These are phyloP conservation scores for Chondrilla cf. caribensis DNA, from an alignment of 37 sponge, comb jelly and placozoan species.

Conservation along the genomic window DNA sequence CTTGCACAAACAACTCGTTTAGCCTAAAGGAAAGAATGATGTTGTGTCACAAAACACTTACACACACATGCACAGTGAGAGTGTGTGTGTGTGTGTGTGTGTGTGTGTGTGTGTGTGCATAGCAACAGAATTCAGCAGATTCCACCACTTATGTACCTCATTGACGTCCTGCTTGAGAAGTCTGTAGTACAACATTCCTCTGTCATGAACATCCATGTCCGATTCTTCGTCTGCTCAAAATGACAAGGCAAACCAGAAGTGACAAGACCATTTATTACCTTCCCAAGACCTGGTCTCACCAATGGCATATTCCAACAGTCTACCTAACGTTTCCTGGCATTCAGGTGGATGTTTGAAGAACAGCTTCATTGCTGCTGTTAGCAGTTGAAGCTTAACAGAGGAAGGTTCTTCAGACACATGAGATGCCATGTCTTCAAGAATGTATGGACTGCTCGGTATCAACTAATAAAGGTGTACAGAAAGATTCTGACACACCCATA, in stretches of 20 bases:
- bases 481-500: not conserved
- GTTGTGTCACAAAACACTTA: no score
- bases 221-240: constrained; percentile 84
- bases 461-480: constrained; percentile 20
- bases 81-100: no score
- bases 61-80: no score
- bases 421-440: constrained; percentile 72
- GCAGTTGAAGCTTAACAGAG: constrained; percentile 79
- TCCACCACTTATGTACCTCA: no score
- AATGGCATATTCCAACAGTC: constrained; percentile 75
- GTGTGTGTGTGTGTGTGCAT: no score
- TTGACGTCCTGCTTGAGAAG: constrained; percentile 72
- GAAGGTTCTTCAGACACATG: constrained; percentile 55
- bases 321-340: constrained; percentile 88
- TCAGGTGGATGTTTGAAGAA: constrained; percentile 98
- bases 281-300: no score
- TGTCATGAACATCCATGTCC: constrained; percentile 90
- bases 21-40: constrained; percentile 27
- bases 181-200: constrained; percentile 91
- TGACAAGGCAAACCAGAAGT: no score
- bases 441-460: constrained; percentile 81
- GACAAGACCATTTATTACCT: no score
- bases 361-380: constrained; percentile 89
- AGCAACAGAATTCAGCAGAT: no score
- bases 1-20: constrained; percentile 60